Base-by-base conservation (phyloP, 2,888 invertebrate genomes). In the Ennomos erosarius region DNA sequence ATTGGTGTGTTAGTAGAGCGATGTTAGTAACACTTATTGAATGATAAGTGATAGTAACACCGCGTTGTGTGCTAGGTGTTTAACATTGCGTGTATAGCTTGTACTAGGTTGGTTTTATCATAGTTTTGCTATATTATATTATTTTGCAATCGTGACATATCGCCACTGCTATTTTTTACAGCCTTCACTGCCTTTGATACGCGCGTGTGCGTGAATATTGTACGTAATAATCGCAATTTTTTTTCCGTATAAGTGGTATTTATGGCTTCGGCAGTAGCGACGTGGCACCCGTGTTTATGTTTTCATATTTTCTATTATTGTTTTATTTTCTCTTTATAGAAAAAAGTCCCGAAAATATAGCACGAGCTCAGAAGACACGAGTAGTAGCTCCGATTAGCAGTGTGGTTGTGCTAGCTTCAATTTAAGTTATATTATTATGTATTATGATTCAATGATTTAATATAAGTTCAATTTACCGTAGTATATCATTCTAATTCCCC, bases 321-420 rank as follows among this genome's bases (percentile, higher is more conserved):
- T 81, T 79, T 79, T 81, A 75, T 82, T 81, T 81, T 81, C 84
- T 81, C 83, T 89, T 93, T 93, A 88, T 93, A 94, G 93, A 90
- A 89, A 87, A 89, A 90, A 88, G 75, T 84, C 87, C 75, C 88
- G 91, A 84, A 87, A 87, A 74, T 83, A 84, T 89, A 90, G 89
- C 86, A 88, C 89, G 84, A 87, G 90, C 78, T 87, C 89, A 68
- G 87, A 84, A 85, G 90, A 87, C 85, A 84, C 87, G 70, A 88
- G 85, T 87, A 87, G 85, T 88, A 85, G 84, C 85, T 87, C 87
- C 84, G 79, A 85, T 79, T 90, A 88, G 85, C 82, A 82, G 81
- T 83, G 85, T 83, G 82, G 75, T 81, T 72, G 53, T 54, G 78
- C 79, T 85, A 81, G 81, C 46, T 47, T 59, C 45, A n/a, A 34